Base-by-base conservation (phyloP, 2,113 vertebrate genomes). In the Misgurnus mizolepis region DNA sequence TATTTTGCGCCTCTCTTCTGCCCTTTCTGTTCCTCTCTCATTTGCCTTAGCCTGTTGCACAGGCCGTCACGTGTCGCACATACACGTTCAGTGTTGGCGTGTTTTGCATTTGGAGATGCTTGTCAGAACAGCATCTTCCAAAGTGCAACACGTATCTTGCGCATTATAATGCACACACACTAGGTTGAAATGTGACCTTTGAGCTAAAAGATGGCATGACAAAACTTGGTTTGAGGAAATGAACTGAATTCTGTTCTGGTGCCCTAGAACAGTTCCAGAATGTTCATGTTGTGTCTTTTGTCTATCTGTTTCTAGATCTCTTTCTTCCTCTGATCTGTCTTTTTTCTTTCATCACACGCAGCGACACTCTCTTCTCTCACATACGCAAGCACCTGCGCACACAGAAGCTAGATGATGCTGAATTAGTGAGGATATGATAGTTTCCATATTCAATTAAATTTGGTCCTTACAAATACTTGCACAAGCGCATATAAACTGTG, bases 1-100 rank as follows among this genome's bases (percentile, higher is more conserved):
- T 66, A 27, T 18, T 22, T 69, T 6, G 18, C 49, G 14, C 22
- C 12, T 27, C 60, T 74, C 22, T 65, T 40, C 50, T 69, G 17
- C 43, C 39, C 41, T 75, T 34, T 77, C 79, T 41, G 80, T 47
- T 41, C 43, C 50, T 60, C 7, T 61, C 4, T 68, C 66, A 50
- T 45, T 58, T 55, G 68, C 56, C 7, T 61, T n/a, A 62, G 72
- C 55, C 68, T 72, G 84, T 83, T 68, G 76, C 75, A 53, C 5
- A 43, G 69, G 27, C 77, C 1, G 22, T 55, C 64, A 69, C 67
- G 49, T 77, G 12, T 50, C 61, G 34, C 34, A 53, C 53, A 67
- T 55, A 67, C 64, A 15, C 18, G 1, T 43, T 67, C 53, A 60
- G 39, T 73, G 55, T 73, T 58, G 43, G 55, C 8, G 41, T 73